A percentile compares a stretch with the other conserved stretches of the same genome.
These are phyloP conservation scores for Turritopsis dohrnii DNA, from an alignment of 30 jellyfish, hydroid and myxozoan species.

Conservation along the genomic window DNA sequence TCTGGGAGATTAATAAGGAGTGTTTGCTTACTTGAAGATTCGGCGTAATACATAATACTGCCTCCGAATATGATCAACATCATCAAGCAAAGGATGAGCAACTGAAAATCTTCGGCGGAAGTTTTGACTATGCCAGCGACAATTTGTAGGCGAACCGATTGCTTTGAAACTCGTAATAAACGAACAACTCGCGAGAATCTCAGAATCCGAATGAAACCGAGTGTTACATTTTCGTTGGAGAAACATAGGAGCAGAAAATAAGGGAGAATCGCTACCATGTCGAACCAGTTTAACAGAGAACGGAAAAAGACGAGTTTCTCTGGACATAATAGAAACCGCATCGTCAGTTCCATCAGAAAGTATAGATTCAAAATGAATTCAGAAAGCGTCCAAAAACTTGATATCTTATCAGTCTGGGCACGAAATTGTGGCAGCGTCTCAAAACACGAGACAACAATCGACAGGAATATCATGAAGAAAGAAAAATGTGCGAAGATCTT, in stretches of 20 bases:
- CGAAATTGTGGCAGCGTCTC: conserved; percentile 58
- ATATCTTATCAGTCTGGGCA: neutral
- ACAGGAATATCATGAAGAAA: conserved; percentile 44
- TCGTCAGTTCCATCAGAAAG: conserved; percentile 55
- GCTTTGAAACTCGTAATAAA: conserved; percentile 53
- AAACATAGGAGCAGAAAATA: conserved; percentile 39
- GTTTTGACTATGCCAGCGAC: conserved; percentile 63
- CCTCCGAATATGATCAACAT: conserved; percentile 79
- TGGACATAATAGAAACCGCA: conserved; percentile 56
- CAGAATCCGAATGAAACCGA: conserved; percentile 44
- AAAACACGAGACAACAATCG: conserved; percentile 62
- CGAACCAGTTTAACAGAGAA: conserved; percentile 55
- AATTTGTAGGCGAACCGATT: conserved; percentile 58
- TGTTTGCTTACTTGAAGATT: conserved; percentile 27
- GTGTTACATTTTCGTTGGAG: conserved; percentile 23
- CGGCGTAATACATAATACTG: conserved; percentile 59
- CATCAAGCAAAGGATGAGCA: conserved; percentile 56
- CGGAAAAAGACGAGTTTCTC: conserved; percentile 39
- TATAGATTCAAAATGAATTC: conserved; percentile 35
- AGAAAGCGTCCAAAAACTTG: neutral
- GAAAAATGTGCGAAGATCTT: conserved; percentile 53
- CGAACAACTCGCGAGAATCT: conserved; percentile 69
- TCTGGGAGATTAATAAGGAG: conserved; percentile 71
- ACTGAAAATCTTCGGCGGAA: conserved; percentile 65
- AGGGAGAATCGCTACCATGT: conserved; percentile 60